phyloP scores from a whole-genome alignment of 1,140 invertebrate species.

The Brachionus angularis region DNA sequence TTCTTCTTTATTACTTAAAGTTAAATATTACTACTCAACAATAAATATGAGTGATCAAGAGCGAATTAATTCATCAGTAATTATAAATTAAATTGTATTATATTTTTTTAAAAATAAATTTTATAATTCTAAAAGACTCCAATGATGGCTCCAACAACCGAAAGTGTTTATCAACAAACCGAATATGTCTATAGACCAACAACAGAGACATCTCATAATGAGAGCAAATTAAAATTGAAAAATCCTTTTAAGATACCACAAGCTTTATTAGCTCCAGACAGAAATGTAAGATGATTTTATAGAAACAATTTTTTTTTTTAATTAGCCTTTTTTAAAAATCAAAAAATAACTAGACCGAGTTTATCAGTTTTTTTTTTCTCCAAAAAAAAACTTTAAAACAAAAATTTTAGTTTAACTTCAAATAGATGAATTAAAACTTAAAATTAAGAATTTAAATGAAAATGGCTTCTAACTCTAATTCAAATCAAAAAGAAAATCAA shows the following conservation, averaged over 20 bases:
- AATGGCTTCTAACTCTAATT: constrained; percentile 23
- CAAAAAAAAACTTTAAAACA: too few species aligned
- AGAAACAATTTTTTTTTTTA: constrained; percentile 8
- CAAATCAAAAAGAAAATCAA: too few species aligned
- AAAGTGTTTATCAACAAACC: not conserved
- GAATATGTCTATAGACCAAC: not conserved
- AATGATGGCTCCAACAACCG: constrained; percentile 28
- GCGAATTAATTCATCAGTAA: constrained; percentile 4
- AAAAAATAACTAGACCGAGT: constrained; percentile 5
- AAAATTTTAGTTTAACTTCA: too few species aligned
- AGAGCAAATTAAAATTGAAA: constrained; percentile 21
- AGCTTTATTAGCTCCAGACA: constrained; percentile 8
- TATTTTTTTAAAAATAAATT: constrained; percentile 1
- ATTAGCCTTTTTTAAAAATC: constrained; percentile 7
- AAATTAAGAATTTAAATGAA: too few species aligned
- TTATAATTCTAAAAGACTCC: not conserved
- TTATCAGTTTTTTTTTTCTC: constrained; percentile 26
- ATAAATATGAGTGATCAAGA: constrained; percentile 21
- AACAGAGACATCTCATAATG: constrained; percentile 5
- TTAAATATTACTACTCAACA: not conserved
- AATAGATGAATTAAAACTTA: too few species aligned
- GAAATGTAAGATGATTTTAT: constrained; percentile 21
- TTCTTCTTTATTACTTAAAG: constrained; percentile 1
- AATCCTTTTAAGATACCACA: constrained; percentile 17
- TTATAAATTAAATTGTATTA: too few species aligned